phyloP scores from a whole-genome alignment of 2,888 invertebrate species.

The Andrena marginata region DNA sequence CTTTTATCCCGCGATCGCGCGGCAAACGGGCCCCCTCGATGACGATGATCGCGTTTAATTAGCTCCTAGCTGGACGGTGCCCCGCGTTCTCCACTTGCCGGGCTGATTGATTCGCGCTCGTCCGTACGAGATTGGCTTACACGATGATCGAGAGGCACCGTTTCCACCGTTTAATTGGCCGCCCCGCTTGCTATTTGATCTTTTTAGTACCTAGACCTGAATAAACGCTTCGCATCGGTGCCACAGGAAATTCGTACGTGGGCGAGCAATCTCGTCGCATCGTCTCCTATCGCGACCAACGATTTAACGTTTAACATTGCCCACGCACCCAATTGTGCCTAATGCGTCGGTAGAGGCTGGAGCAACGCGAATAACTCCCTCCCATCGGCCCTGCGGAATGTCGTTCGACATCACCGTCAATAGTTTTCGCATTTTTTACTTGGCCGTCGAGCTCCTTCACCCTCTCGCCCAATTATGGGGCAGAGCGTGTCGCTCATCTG shows the following conservation, averaged over 20 bases:
- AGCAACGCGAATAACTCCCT: slow-evolving; percentile 72
- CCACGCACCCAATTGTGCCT: slow-evolving; percentile 77
- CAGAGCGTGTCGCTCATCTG: neutral
- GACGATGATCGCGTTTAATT: slow-evolving; percentile 14
- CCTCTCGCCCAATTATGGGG: neutral
- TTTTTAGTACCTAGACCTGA: slow-evolving; percentile 18
- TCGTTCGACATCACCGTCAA: slow-evolving; percentile 52
- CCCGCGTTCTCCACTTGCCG: too few species aligned
- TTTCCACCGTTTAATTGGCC: slow-evolving; percentile 22
- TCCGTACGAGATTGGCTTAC: too few species aligned
- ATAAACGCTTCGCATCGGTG: slow-evolving; percentile 26
- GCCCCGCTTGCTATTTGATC: slow-evolving; percentile 24
- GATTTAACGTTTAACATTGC: slow-evolving; percentile 79
- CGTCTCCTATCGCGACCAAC: slow-evolving; percentile 75
- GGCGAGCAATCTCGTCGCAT: slow-evolving; percentile 75
- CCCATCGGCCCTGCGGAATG: slow-evolving; percentile 52
- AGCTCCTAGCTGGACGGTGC: neutral
- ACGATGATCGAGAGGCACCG: neutral
- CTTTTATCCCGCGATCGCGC: slow-evolving; percentile 1
- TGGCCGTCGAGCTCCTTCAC: neutral
- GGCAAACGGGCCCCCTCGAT: neutral
- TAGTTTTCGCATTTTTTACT: slow-evolving; percentile 47
- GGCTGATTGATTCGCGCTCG: too few species aligned
- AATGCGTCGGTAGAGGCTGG: slow-evolving; percentile 64
- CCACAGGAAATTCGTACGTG: slow-evolving; percentile 74